Base-by-base conservation (phyloP, 64 coral and sea anemone genomes). In the Montipora foliosa region DNA sequence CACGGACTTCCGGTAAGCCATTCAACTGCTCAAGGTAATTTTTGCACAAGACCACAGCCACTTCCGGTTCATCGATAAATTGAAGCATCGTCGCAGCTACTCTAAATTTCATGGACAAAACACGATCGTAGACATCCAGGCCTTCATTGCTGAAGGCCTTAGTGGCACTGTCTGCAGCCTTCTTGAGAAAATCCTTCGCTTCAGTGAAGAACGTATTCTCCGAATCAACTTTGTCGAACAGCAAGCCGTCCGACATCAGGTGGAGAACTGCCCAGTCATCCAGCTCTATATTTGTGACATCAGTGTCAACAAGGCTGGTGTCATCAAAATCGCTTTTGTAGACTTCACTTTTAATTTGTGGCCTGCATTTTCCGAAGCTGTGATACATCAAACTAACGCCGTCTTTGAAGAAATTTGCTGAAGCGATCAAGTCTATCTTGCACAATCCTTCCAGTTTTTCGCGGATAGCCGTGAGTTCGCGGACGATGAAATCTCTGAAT, bases 381-480 rank as follows among this genome's bases (percentile, higher is more conserved):
- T 93, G 50, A 59, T 88, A 87, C 49, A 95, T 84, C 11, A 95
- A 71, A 61, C 75, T 74, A 15, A 95, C 90, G 4, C 94, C 94
- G 46, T 95, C 94, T 44, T 92, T 92, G 53, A 95, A 95, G 68
- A 82, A 92, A 71, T 76, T 80, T 20, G 90, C 90, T 7, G 90
- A 78, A 4, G 94, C 67, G 4, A 85, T 90, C 29, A 95, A 37
- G 25, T 92, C 90, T 1, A 53, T 15, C 37, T 92, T 95, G 37
- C 90, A 92, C 68, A 95, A 81, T 76, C 94, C 94, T 17, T 93
- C 90, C 5, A 95, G 78, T 61, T 95, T 95, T 83, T 92, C 89
- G 5, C 88, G 85, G 70, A 95, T 95, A 47, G 92, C 84, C 6
- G 84, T 81, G 5, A 95, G 84, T 88, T 95, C 94, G 4, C 94